Evolutionary conservation across 2,113 vertebrate species (phyloP), one percentile per base, ranked within the genome.

Genomic region (Protobothrops flavoviridis): DNA sequence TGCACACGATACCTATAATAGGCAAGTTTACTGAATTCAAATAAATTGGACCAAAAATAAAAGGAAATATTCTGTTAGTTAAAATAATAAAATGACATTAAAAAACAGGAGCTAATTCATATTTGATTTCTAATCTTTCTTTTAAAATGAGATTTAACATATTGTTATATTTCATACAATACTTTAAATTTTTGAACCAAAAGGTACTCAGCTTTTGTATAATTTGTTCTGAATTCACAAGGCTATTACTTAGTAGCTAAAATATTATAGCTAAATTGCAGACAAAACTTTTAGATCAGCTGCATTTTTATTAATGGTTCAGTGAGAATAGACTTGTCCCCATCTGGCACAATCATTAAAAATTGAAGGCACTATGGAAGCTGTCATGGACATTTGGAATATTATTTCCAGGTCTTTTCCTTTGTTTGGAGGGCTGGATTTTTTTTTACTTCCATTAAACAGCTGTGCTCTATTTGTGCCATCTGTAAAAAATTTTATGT

Each of bases 311-410:
- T 56, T 95, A 61, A 81, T 93, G 56, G 85, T 92, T 94, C 93
- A 96, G 87, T 89, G 4, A 90, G 93, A 90, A 61, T 85, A 88
- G 90, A 90, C 93, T 94, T 92, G 90, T 2, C 90, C 29, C 59
- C 12, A 94, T 96, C 94, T 97, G 95, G 94, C 90, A 50, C 26
- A 92, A 45, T 94, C 93, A 95, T 97, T 94, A 97, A 97, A 96
- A 94, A 97, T 94, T 96, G 94, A 97, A 97, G 89, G 92, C 12
- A 50, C 4, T 33, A 61, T 69, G 74, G 91, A 95, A 93, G 53
- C 55, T 92, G 12, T 92, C 95, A 85, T 52, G 90, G 92, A 48
- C 90, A 93, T 90, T 95, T 92, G 20, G 39, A 85, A 57, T 94
- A 86, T 93, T 95, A 86, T 94, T 94, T 94, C 91, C 48, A 90